Conservation (phyloP, 35 echinoderm and acorn worm genomes). For the Holothuria glaberrima region DNA sequence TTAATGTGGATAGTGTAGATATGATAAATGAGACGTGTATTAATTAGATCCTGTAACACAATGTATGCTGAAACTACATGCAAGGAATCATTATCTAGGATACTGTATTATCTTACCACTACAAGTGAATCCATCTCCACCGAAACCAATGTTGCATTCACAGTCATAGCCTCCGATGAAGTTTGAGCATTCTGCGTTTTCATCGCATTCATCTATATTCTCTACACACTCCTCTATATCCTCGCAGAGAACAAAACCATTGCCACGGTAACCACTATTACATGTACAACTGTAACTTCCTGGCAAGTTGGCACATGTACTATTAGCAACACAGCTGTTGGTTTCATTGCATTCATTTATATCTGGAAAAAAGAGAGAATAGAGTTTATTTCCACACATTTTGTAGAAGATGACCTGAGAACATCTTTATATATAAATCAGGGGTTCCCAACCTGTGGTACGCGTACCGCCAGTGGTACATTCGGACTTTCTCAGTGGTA, state of each 20-base stretch:
- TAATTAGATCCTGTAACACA: too few relatives aligned
- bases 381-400: too few relatives aligned
- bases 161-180: slow-evolving; percentile 65
- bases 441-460: too few relatives aligned
- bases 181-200: slow-evolving; percentile 63
- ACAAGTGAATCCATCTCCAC: slow-evolving; percentile 76
- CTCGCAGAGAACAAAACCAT: slow-evolving; percentile 39
- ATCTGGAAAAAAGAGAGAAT: slow-evolving; percentile 43
- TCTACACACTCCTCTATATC: slow-evolving; percentile 74
- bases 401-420: too few relatives aligned
- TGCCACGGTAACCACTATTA: slow-evolving; percentile 70
- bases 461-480: too few relatives aligned
- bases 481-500: too few relatives aligned
- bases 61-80: too few relatives aligned
- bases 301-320: slow-evolving; percentile 60
- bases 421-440: too few relatives aligned
- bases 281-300: slow-evolving; percentile 75
- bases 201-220: slow-evolving; percentile 44
- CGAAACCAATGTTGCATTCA: slow-evolving; percentile 66
- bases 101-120: slow-evolving; percentile 51
- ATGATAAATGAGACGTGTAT: too few relatives aligned
- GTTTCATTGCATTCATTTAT: slow-evolving; percentile 74
- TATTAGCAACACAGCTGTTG: slow-evolving; percentile 62
- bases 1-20: too few relatives aligned
- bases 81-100: too few relatives aligned